Evolutionary conservation across 2,113 vertebrate genomes (phyloP).

Genomic region (Myxocyprinus asiaticus): DNA sequence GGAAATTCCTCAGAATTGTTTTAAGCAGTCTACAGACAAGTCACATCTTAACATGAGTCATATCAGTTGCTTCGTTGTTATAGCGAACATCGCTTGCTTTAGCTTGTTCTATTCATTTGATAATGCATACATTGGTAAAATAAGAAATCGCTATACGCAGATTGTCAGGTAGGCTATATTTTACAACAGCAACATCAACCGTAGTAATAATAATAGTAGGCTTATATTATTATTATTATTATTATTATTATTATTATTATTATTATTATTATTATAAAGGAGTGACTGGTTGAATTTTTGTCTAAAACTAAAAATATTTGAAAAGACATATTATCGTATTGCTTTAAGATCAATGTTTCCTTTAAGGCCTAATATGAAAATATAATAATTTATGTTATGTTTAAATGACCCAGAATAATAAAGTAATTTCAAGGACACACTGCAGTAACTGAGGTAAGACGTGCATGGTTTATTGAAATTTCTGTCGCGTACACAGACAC

Average conservation of each 20-base stretch:
- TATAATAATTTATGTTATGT: neutral
- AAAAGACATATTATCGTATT: no score
- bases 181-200: neutral
- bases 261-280: no score
- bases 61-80: neutral
- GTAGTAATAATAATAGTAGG: no score
- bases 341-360: no score
- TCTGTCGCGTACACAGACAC: constrained; percentile 89
- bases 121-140: no score
- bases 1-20: no score
- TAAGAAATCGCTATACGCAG: no score
- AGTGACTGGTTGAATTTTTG: neutral
- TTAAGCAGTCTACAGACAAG: no score
- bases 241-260: no score
- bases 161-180: neutral
- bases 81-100: neutral
- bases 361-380: neutral
- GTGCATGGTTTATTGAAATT: constrained; percentile 93
- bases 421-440: neutral
- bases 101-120: no score
- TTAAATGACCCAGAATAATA: neutral
- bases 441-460: constrained; percentile 81
- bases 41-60: no score
- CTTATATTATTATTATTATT: no score
- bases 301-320: neutral